phyloP scores from a whole-genome alignment of 2,888 invertebrate species.

The Congeria kusceri region DNA sequence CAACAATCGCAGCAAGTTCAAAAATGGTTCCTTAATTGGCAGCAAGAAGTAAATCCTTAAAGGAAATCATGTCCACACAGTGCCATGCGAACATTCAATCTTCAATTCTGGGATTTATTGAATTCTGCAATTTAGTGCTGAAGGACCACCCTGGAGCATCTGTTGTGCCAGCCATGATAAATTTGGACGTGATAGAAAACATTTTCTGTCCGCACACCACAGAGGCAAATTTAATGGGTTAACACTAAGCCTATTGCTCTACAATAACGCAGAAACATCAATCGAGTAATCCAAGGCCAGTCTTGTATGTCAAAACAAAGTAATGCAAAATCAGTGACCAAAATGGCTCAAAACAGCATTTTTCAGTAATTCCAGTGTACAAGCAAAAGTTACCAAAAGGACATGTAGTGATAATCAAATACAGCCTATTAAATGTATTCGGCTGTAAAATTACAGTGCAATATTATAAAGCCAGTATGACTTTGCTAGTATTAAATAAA shows the following conservation, averaged over 20 bases:
- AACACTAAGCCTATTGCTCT: not conserved
- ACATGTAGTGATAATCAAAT: no score
- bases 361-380: no score
- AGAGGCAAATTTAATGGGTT: conserved; percentile 20
- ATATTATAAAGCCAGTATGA: no score
- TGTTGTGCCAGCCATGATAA: conserved; percentile 46
- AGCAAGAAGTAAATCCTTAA: conserved; percentile 1
- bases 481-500: no score
- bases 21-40: conserved; percentile 31
- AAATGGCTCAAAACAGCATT: no score
- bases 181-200: conserved; percentile 55
- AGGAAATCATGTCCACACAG: conserved; percentile 16
- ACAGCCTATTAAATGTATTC: no score
- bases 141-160: conserved; percentile 23
- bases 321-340: no score
- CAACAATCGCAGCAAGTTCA: conserved; percentile 2
- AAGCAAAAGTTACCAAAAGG: no score
- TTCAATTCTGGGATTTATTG: conserved; percentile 35
- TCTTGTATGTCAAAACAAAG: conserved; percentile 11
- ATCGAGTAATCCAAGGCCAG: not conserved
- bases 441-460: no score
- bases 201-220: conserved; percentile 44
- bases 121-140: conserved; percentile 22
- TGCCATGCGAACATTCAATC: conserved; percentile 41
- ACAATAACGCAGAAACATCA: not conserved